Evolutionary conservation across 2,113 vertebrate genomes (phyloP), one percentile per base, ranked within the genome.

Genomic region (Mesitornis unicolor): DNA sequence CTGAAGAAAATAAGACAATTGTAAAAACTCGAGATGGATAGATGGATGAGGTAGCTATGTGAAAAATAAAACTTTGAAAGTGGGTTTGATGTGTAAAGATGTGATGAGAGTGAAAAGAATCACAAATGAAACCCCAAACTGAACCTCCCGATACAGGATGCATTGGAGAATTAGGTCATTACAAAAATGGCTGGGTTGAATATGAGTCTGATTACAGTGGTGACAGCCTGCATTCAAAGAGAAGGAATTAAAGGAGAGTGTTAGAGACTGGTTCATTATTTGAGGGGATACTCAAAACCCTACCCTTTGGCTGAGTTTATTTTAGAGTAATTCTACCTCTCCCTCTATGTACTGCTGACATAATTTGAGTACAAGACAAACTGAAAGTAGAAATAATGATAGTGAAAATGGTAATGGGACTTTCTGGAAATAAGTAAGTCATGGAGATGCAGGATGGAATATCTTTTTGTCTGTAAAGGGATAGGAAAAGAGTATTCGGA

Each of bases 201-300:
- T 94, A 89, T 73, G 53, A 90, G n/a, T 77, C 82, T 96, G 88
- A 95, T 96, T 93, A 92, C 75, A 60, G 87, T 85, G 85, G 67
- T 83, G 82, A 80, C 63, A 93, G 63, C n/a, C 45, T 80, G 48
- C 67, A 65, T 88, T 82, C 36, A 65, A 73, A 85, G 63, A 69
- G 67, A 84, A 75, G 71, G 71, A 92, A 80, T 90, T 80, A 90
- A 42, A 86, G 59, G 29, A 56, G 28, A 79, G 54, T 54, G 67
- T 83, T 85, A 80, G 13, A 90, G 57, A 76, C 57, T 76, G 31
- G 13, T 61, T 85, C 82, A 80, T 77, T 86, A 61, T 71, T 77
- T 83, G 75, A 90, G 51, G 48, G 38, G 42, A 50, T 69, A 73
- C 79, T 88, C 71, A 83, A 88, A 86, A 1, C 42, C 29, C 31